Percentiles rank a stretch among this genome's conserved stretches.
These are phyloP conservation scores for Coenobita brevimanus DNA, from an alignment of 1,140 invertebrate species.

Conservation along the genomic window DNA sequence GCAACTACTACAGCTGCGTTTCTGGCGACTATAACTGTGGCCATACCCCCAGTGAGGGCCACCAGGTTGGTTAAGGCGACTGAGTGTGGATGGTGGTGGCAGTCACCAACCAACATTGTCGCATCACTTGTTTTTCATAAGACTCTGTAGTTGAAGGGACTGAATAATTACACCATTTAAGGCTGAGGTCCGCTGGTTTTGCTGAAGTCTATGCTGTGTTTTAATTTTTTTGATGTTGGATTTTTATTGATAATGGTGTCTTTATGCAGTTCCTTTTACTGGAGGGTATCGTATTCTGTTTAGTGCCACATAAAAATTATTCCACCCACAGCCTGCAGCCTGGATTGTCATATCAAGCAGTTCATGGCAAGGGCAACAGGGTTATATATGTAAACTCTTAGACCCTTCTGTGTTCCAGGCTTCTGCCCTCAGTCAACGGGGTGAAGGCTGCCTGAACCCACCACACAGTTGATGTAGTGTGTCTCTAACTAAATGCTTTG, in stretches of 20 bases:
- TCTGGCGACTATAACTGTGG: slow-evolving; percentile 69
- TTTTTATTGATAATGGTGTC: neutral
- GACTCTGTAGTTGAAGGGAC: neutral
- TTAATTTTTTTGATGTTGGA: neutral
- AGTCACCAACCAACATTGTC: slow-evolving; percentile 36
- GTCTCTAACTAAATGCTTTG: slow-evolving; percentile 37
- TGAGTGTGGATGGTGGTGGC: slow-evolving; percentile 36
- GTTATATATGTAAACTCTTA: slow-evolving; percentile 15
- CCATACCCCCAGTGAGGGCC: slow-evolving; percentile 67
- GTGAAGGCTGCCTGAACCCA: slow-evolving; percentile 45
- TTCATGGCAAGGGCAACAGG: slow-evolving; percentile 60
- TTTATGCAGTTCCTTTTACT: neutral
- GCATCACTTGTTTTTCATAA: slow-evolving; percentile 38
- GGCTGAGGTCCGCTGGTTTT: too few species aligned
- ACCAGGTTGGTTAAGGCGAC: slow-evolving; percentile 63
- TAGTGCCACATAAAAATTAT: slow-evolving; percentile 23
- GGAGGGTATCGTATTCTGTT: neutral
- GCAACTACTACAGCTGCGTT: slow-evolving; percentile 69
- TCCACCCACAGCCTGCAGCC: slow-evolving; percentile 58
- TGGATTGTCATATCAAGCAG: slow-evolving; percentile 56
- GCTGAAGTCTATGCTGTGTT: neutral
- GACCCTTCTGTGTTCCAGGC: slow-evolving; percentile 59
- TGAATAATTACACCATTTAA: too few species aligned
- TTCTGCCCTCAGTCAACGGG: slow-evolving; percentile 55
- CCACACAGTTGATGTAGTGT: slow-evolving; percentile 52